Base-by-base conservation (phyloP, 2,888 invertebrate species). In the Cheilosia scutellata region DNA sequence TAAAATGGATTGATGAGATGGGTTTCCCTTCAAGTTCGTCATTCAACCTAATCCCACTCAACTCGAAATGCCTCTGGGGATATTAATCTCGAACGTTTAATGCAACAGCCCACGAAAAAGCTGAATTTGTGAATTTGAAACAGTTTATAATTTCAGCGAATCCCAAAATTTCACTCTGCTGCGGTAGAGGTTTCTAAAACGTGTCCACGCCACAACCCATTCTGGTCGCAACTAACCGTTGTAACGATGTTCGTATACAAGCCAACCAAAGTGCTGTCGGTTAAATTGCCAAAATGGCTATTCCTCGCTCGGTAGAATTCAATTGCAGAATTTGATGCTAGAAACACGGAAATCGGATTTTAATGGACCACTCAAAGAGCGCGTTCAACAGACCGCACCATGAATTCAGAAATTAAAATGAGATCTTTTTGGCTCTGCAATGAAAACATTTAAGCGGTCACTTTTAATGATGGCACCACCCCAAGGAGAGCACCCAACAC, bases 341-440 rank as follows among this genome's bases (percentile, higher is more conserved):
- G 31, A 57, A 68, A 44, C 29, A 55, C 68, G 20, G 20, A 31
- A 29, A 29, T 44, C 55, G 20, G 31, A 37, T 57, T 42, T 31
- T 44, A 55, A 55, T 57, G 68, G 44, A 53, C 27, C 49, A 25
- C 11, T 7, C 49, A 49, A 49, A 20, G 2, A 42, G 44, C 31
- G 31, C 20, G 29, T 42, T 20, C 13, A 31, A 31, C 5, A 20
- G n/a, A 42, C 42, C 55, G n/a, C 20, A 42, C 42, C 42, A 55
- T 55, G 68, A 68, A 68, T 68, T 68, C 44, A 44, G 16, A 68
- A 55, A 68, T 68, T 68, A 68, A 57, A 44, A 31, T 53, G 13
- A 20, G 44, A 68, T 57, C 29, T 55, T 20, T 53, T 6, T 11
- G 49, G n/a, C 6, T 25, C 20, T 29, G 16, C 33, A 57, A 53